These are phyloP conservation scores for Pitta sordida DNA, from an alignment of 2,113 vertebrate species.

Conservation along the genomic window DNA sequence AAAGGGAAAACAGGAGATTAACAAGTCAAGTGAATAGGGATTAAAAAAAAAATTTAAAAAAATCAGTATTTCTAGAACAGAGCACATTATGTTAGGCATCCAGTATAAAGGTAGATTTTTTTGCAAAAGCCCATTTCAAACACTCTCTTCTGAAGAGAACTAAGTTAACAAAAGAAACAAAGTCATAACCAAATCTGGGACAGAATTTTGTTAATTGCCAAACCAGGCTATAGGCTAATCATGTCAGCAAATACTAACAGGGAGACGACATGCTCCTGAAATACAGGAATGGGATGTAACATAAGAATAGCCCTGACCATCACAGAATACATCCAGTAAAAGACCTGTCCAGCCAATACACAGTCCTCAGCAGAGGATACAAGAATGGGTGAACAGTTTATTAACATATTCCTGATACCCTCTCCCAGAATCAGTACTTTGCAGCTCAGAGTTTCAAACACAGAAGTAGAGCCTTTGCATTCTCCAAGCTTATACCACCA, in stretches of 20 bases:
- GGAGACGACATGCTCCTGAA: not conserved
- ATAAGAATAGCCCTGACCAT: not conserved
- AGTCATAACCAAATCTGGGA: not conserved
- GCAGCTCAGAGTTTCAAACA: not conserved
- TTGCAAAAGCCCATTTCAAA: not conserved
- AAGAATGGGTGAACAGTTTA: not conserved
- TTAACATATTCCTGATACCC: not conserved
- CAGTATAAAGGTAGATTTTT: not conserved
- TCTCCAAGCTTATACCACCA: not conserved
- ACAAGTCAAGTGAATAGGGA: no score
- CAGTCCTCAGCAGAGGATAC: not conserved
- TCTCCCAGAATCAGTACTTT: not conserved
- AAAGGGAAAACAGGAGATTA: not conserved
- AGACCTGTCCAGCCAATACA: not conserved
- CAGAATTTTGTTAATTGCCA: not conserved
- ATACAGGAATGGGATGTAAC: not conserved
- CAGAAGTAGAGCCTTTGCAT: not conserved
- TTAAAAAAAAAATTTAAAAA: no score
- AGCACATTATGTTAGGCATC: not conserved
- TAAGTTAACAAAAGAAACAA: not conserved
- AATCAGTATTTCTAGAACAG: not conserved
- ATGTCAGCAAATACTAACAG: not conserved
- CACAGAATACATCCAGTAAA: not conserved
- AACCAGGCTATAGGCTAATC: not conserved
- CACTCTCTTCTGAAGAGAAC: not conserved